Base-by-base conservation (phyloP, 1,140 invertebrate genomes). In the Camponotus pennsylvanicus region DNA sequence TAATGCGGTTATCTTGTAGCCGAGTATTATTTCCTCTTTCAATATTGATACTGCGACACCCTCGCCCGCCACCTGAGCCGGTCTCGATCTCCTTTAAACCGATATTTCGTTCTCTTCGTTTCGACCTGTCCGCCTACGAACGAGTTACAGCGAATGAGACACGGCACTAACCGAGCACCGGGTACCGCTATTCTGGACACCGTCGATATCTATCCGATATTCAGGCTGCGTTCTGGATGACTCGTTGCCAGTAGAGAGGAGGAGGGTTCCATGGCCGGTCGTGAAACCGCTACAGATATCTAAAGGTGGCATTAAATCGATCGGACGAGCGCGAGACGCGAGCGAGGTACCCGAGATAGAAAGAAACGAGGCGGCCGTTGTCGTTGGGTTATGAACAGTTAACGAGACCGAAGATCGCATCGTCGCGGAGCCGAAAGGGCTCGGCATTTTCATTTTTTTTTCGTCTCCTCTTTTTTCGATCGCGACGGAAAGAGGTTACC, bases 1-100 rank as follows among this genome's bases (percentile, higher is more conserved):
- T 93, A 92, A 93, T 92, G 89, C 91, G 86, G 88, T 93, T 93
- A 92, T 89, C 92, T 92, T 88, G 15, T 21, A 90, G 75, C 88
- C 55, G 61, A 69, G 90, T 86, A 92, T 93, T 93, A 91, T 93
- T 92, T 92, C 89, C 89, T 89, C 86, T 80, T 92, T 92, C 88
- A 88, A 92, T 92, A 92, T 91, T 88, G 86, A 82, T 87, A 86
- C 89, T 73, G 66, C 85, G 70, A 82, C 55, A 82, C 75, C 69
- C 57, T 59, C 34, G 71, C 52, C 69, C 88, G 73, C 85, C 78
- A 73, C 59, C 63, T 76, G 73, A 75, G 32, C n/a, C 64, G 40
- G 27, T 21, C 67, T 57, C 66, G 67, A 18, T 82, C 52, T 73
- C 52, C 67, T 59, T 71, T 59, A 45, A 52, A 85, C 78, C 49